Base-by-base conservation (phyloP, 2,797 vertebrate species). In the Spinus olivaceus region DNA sequence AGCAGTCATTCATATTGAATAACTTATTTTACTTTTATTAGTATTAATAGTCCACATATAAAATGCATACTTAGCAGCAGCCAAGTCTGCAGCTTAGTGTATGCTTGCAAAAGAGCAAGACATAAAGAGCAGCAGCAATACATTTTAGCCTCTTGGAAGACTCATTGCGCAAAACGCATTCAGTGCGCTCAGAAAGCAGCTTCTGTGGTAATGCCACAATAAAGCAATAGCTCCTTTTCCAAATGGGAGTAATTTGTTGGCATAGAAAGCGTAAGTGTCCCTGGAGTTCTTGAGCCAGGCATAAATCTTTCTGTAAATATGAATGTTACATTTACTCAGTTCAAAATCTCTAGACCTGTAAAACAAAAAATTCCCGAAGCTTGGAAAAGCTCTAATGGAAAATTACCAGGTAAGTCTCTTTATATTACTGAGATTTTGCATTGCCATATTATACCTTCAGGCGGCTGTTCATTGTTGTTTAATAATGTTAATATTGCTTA, bases 1-100 rank as follows among this genome's bases (percentile, higher is more conserved):
- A 95, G 72, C 81, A 89, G 28, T 94, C 95, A 92, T 95, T 97
- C 96, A 94, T 92, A 92, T 91, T 95, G 93, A 95, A 95, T 95
- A 92, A 59, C 49, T 85, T 72, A 64, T 23, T 85, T 95, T 86
- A 85, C 72, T 96, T 96, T 93, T 88, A 41, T 85, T 87, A 81
- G 19, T 69, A 86, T 63, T 72, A 86, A 60, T 81, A 88, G 72
- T 86, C 33, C 51, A 66, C 37, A 63, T 83, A 49, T 57, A 65
- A 85, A 86, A 65, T 63, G 35, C 5, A 28, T 79, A 65, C 14
- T 66, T 81, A 39, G 35, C 49, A 72, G 44, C 54, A 81, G 74
- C 67, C 69, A 61, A 28, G 59, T 83, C 53, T 83, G 57, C 80
- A 65, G 22, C 65, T 60, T 33, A 69, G 23, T 46, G 42, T 77